Evolutionary conservation across 2,888 invertebrate genomes (phyloP).

Genomic region (Tipula confusa): DNA sequence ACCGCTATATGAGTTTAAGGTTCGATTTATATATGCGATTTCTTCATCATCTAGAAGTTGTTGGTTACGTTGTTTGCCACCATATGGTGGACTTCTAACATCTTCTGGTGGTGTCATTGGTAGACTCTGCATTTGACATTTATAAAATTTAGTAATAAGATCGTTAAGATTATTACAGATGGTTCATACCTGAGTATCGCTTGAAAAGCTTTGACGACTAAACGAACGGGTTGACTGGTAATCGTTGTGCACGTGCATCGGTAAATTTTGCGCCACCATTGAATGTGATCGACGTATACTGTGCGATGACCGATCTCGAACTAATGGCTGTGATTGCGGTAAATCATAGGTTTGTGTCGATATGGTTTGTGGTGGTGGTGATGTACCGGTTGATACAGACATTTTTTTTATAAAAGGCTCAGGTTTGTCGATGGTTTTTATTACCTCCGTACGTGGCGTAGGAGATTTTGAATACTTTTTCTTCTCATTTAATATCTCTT

Average conservation of each 20-base stretch:
- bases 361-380: constrained; percentile 81
- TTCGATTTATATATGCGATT: constrained; percentile 39
- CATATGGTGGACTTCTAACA: constrained; percentile 52
- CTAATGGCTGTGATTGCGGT: constrained; percentile 32
- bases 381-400: constrained; percentile 67
- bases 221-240: constrained; percentile 53
- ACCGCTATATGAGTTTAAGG: constrained; percentile 39
- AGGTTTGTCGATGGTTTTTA: too few species aligned
- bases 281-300: constrained; percentile 44
- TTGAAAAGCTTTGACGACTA: constrained; percentile 62
- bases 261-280: constrained; percentile 41
- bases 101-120: constrained; percentile 53
- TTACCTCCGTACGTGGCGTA: not conserved
- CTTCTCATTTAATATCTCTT: constrained; percentile 44
- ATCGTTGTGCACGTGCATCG: constrained; percentile 41
- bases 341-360: constrained; percentile 61
- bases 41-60: constrained; percentile 35
- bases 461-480: constrained; percentile 32
- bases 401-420: not conserved
- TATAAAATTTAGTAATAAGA: not conserved
- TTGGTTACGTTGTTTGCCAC: constrained; percentile 30
- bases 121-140: constrained; percentile 50
- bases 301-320: constrained; percentile 34
- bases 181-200: constrained; percentile 58
- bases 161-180: constrained; percentile 35